Evolutionary conservation across 2,113 vertebrate genomes (phyloP), one percentile per base, ranked within the genome.

Genomic region (Anser cygnoides): DNA sequence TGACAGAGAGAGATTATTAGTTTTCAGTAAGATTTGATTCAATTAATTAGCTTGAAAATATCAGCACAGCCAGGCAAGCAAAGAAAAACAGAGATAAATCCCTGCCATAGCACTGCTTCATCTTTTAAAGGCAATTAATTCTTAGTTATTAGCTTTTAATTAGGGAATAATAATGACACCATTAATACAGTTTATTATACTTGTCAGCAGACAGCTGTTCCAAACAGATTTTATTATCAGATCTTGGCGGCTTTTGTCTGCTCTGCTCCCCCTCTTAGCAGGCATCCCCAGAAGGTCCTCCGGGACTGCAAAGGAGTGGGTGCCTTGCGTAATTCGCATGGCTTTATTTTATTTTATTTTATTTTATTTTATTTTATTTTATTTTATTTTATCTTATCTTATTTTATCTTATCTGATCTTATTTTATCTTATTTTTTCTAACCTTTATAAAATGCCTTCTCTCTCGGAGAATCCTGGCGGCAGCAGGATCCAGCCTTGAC

Each of bases 131-230:
- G 95, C 98, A 98, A 98, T 98, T 98, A 98, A 98, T 97, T 98
- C 96, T 96, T 97, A 59, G 91, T 97, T 98, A 98, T 98, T 98
- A 98, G 98, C 98, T 98, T 98, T 98, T 98, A 98, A 98, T 98
- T 98, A 98, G 98, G 93, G 96, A 96, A 97, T 97, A 97, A 98
- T 97, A 97, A 98, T 93, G 97, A 97, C 96, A 96, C 97, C 97
- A 97, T 98, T 98, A 98, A 98, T 98, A 98, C 77, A 50, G 86
- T 97, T 97, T 97, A 97, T 97, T 97, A 89, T 78, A 84, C 95
- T 97, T 98, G 98, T 98, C 98, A 98, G 94, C 82, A 95, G 96
- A 95, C 98, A 98, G 98, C 97, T 98, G 98, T 92, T 97, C 54
- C 37, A 14, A 95, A 41, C 97, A 97, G 97, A 97, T 91, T 96